Evolutionary conservation across 1,140 invertebrate species (phyloP).

Genomic region (Chionoecetes opilio): DNA sequence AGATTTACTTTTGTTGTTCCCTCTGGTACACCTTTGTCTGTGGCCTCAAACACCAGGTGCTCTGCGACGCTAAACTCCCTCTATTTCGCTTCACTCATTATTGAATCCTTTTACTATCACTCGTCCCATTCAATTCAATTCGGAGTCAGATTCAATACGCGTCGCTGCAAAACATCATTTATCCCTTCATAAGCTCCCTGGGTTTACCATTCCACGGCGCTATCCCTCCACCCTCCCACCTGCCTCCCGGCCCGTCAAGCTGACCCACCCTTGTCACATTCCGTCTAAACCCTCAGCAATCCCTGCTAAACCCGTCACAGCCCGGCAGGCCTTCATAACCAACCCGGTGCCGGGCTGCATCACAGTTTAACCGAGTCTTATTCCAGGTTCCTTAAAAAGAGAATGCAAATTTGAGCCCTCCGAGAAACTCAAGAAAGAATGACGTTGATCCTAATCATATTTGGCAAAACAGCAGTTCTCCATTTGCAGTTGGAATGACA

Average conservation of each 20-base stretch:
- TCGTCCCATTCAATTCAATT: background rate
- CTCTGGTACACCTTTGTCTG: background rate
- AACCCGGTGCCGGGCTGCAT: background rate
- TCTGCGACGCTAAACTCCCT: background rate
- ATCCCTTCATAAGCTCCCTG: background rate
- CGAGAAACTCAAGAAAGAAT: conserved; percentile 63
- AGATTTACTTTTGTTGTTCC: background rate
- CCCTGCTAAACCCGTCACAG: conserved; percentile 40
- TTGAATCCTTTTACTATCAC: background rate
- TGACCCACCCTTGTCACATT: conserved; percentile 48
- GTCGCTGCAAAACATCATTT: background rate
- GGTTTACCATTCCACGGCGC: conserved; percentile 15
- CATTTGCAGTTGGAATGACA: conserved; percentile 72
- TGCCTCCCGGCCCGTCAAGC: conserved; percentile 5
- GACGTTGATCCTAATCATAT: conserved; percentile 75
- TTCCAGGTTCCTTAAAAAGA: conserved; percentile 54
- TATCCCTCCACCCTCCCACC: background rate
- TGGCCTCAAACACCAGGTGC: background rate
- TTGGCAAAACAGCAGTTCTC: conserved; percentile 74
- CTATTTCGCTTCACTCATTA: background rate
- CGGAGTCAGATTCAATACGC: background rate
- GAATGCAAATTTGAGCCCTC: conserved; percentile 64
- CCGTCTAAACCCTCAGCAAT: conserved; percentile 49
- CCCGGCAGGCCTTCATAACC: conserved; percentile 53
- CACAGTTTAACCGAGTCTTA: background rate